phyloP scores from a whole-genome alignment of 2,113 vertebrate species.

The Nannospalax galili region DNA sequence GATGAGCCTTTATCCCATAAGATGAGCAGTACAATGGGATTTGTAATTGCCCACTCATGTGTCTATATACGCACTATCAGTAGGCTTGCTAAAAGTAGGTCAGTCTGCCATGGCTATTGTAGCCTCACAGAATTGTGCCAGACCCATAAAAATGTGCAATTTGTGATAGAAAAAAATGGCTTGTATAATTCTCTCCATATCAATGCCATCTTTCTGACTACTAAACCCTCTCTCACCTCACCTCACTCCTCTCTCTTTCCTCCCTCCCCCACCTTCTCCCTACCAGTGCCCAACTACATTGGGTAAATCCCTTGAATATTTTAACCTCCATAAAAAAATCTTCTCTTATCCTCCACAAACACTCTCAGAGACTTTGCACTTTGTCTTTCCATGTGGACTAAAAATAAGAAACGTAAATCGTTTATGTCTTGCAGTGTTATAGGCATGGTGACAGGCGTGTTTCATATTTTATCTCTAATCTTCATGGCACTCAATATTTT shows the following conservation, averaged over 20 bases:
- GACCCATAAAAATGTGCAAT: neutral
- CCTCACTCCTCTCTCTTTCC: neutral
- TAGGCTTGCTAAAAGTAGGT: conserved; percentile 31
- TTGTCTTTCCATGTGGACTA: conserved; percentile 47
- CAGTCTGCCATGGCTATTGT: neutral
- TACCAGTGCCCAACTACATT: neutral
- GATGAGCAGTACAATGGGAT: neutral
- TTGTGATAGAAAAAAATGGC: neutral
- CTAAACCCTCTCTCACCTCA: neutral
- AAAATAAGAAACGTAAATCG: conserved; percentile 31
- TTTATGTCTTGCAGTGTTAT: conserved; percentile 3
- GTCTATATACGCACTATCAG: neutral
- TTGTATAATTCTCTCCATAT: neutral
- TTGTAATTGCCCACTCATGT: neutral
- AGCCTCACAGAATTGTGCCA: conserved; percentile 24
- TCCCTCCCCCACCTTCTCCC: neutral
- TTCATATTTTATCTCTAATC: conserved; percentile 38
- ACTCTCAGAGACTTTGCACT: neutral
- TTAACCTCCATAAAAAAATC: conserved; percentile 28
- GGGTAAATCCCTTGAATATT: neutral
- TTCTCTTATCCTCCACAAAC: conserved; percentile 42
- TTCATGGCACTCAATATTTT: conserved; percentile 61
- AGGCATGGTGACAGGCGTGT: neutral
- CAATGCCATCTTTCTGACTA: neutral
- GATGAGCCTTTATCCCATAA: neutral